Percentiles rank a stretch among this genome's conserved stretches.
Evolutionary conservation across 2,888 invertebrate genomes (phyloP).

Genomic region (Callinectes sapidus): DNA sequence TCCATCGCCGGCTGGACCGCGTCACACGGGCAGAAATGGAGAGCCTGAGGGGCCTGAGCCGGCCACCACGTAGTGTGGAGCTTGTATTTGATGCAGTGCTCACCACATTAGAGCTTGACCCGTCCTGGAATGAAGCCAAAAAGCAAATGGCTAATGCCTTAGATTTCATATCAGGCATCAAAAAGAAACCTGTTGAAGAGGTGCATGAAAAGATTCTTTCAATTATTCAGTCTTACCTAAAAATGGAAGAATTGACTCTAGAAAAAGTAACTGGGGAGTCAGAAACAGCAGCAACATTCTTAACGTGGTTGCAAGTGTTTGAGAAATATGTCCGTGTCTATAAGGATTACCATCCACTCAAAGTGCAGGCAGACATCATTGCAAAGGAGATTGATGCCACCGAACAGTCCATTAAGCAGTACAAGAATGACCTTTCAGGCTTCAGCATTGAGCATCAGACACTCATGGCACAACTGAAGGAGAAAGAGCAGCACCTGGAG

Average conservation of each 20-base stretch:
- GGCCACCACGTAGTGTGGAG: slow-evolving; percentile 65
- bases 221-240: slow-evolving; percentile 56
- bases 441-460: slow-evolving; percentile 70
- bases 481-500: slow-evolving; percentile 69
- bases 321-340: slow-evolving; percentile 69
- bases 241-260: slow-evolving; percentile 49
- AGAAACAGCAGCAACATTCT: slow-evolving; percentile 54
- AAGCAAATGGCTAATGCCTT: slow-evolving; percentile 70
- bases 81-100: slow-evolving; percentile 66
- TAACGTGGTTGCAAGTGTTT: slow-evolving; percentile 65
- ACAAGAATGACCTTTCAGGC: slow-evolving; percentile 62
- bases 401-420: slow-evolving; percentile 59
- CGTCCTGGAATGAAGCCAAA: slow-evolving; percentile 72
- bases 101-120: slow-evolving; percentile 62
- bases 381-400: slow-evolving; percentile 70
- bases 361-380: slow-evolving; percentile 71
- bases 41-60: slow-evolving; percentile 53
- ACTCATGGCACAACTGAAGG: slow-evolving; percentile 66
- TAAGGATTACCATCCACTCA: slow-evolving; percentile 69
- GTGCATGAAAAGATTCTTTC: slow-evolving; percentile 60
- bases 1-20: slow-evolving; percentile 63
- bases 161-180: slow-evolving; percentile 63
- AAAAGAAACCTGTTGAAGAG: slow-evolving; percentile 64
- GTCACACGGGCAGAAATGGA: slow-evolving; percentile 71
- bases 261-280: slow-evolving; percentile 57